These are phyloP conservation scores for Shargacucullia verbasci DNA, from an alignment of 2,888 invertebrate species.

Conservation along the genomic window DNA sequence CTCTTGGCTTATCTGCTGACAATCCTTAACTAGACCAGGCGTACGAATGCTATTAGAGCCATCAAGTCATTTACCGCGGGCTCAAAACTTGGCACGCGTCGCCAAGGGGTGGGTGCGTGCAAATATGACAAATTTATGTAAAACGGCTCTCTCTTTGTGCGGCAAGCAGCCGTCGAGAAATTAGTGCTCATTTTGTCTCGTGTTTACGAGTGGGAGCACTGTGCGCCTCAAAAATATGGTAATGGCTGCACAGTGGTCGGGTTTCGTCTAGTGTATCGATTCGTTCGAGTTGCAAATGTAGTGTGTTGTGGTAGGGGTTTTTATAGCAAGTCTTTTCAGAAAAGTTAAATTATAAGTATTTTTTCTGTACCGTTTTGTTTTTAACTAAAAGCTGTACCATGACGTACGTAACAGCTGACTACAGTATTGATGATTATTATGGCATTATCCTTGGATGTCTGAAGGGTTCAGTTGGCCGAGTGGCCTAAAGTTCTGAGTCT, in stretches of 20 bases:
- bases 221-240: conserved; percentile 80
- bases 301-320: conserved; percentile 24
- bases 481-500: too few species aligned
- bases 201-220: conserved; percentile 81
- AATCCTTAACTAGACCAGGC: conserved; percentile 29
- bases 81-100: conserved; percentile 74
- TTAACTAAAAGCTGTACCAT: too few species aligned
- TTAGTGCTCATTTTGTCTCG: conserved; percentile 84
- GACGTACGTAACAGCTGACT: too few species aligned
- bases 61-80: conserved; percentile 62
- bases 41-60: conserved; percentile 48
- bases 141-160: conserved; percentile 76
- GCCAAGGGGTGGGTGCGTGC: conserved; percentile 73
- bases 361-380: too few species aligned
- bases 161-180: conserved; percentile 71
- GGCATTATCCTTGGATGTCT: too few species aligned
- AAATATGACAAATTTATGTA: conserved; percentile 88
- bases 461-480: too few species aligned
- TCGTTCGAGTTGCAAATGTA: conserved; percentile 52
- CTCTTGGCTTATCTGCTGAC: conserved; percentile 15
- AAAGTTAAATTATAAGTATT: neutral
- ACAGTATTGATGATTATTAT: too few species aligned
- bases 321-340: neutral
- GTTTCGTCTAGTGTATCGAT: conserved; percentile 72
- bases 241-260: conserved; percentile 69